Percentiles rank a stretch among this genome's conserved stretches.
These are phyloP conservation scores for Entomobrya proxima DNA, from an alignment of 2,888 invertebrate genomes.

Conservation along the genomic window DNA sequence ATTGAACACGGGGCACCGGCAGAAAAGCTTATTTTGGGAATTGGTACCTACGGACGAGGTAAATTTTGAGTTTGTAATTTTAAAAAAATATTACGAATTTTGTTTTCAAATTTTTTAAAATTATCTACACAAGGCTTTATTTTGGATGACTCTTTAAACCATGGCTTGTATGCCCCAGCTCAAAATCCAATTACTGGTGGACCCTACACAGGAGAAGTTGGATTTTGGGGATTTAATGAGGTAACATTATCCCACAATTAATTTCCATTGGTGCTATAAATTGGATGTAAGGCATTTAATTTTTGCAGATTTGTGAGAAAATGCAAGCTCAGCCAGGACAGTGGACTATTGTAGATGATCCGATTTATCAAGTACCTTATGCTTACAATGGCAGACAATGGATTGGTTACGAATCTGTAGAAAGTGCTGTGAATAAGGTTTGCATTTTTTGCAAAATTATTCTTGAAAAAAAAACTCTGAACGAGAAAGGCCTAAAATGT, in stretches of 20 bases:
- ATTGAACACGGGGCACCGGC: slow-evolving; percentile 80
- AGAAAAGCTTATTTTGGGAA: slow-evolving; percentile 84
- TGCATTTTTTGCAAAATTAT: too few relatives aligned
- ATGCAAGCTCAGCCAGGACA: slow-evolving; percentile 63
- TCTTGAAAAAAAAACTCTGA: background rate
- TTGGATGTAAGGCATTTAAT: too few relatives aligned
- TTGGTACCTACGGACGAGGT: slow-evolving; percentile 85
- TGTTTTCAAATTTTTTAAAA: too few relatives aligned
- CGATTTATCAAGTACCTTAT: slow-evolving; percentile 82
- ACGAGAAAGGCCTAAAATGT: too few relatives aligned
- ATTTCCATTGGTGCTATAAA: too few relatives aligned
- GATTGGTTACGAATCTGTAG: slow-evolving; percentile 83
- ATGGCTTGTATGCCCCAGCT: slow-evolving; percentile 80
- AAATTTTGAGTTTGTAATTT: too few relatives aligned
- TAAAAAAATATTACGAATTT: too few relatives aligned
- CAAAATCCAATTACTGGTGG: slow-evolving; percentile 76
- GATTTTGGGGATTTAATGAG: slow-evolving; percentile 77
- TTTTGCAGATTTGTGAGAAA: slow-evolving; percentile 78
- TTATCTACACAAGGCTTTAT: too few relatives aligned
- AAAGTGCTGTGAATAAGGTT: slow-evolving; percentile 81
- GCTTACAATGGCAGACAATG: slow-evolving; percentile 81
- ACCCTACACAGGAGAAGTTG: slow-evolving; percentile 77
- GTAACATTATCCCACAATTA: too few relatives aligned
- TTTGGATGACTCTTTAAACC: slow-evolving; percentile 78
- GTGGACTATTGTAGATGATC: slow-evolving; percentile 81